Conservation (phyloP, 1,140 invertebrate species). For the Euborellia annulipes region DNA sequence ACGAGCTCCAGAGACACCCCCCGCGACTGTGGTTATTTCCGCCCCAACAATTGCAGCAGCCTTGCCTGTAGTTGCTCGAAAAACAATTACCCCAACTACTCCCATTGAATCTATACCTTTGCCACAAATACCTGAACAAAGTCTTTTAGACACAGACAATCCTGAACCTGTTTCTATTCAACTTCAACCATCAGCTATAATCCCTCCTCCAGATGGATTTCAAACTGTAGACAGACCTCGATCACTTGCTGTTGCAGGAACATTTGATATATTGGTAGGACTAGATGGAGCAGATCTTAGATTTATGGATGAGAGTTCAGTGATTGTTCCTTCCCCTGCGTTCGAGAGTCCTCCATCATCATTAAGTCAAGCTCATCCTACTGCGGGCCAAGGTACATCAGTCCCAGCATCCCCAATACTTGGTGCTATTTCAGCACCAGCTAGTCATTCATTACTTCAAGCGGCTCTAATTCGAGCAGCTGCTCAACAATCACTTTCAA, state of each 20-base stretch:
- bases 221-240: constrained; percentile 30
- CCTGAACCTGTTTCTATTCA: constrained; percentile 14
- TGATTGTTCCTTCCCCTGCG: constrained; percentile 54
- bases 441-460: constrained; percentile 41
- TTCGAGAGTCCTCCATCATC: constrained; percentile 55
- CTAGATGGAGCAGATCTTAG: constrained; percentile 64
- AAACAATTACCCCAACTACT: constrained; percentile 17
- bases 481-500: constrained; percentile 33
- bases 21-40: constrained; percentile 34
- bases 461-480: constrained; percentile 50
- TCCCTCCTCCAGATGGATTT: constrained; percentile 42
- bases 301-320: constrained; percentile 81
- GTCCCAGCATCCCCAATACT: constrained; percentile 31
- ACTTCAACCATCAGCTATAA: constrained; percentile 28
- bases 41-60: constrained; percentile 31
- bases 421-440: constrained; percentile 10
- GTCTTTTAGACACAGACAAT: constrained; percentile 41
- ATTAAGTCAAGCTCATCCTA: constrained; percentile 23
- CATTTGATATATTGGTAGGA: constrained; percentile 58
- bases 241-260: constrained; percentile 35
- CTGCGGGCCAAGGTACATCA: constrained; percentile 20
- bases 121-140: constrained; percentile 49
- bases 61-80: constrained; percentile 20
- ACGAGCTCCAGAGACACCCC: background rate
- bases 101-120: constrained; percentile 31